These are phyloP conservation scores for Axinella damicornis DNA, from an alignment of 37 sponge, comb jelly and placozoan species.

Conservation along the genomic window DNA sequence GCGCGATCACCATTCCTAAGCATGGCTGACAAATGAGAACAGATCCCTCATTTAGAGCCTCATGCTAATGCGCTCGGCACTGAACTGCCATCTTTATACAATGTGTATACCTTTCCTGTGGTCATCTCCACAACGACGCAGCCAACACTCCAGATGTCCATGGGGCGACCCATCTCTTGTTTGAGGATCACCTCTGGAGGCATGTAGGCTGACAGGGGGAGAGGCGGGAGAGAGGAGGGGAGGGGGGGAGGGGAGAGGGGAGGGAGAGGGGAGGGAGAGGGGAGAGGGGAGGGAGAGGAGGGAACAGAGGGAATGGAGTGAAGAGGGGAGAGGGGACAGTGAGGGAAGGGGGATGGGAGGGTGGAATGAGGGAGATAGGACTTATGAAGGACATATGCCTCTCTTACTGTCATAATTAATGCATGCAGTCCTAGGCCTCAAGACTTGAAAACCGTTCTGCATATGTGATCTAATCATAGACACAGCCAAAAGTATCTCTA, in stretches of 20 bases:
- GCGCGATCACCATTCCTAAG: too few relatives aligned
- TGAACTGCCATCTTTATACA: background rate
- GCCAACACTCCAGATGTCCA: slow-evolving; percentile 91
- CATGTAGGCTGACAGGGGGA: slow-evolving; percentile 72
- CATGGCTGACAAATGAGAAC: too few relatives aligned
- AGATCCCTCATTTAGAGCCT: too few relatives aligned
- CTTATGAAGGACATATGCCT: too few relatives aligned
- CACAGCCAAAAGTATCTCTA: too few relatives aligned
- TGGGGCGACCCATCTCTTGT: slow-evolving; percentile 69
- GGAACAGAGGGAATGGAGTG: background rate
- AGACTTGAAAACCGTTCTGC: too few relatives aligned
- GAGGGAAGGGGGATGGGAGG: background rate
- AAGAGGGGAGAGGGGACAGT: background rate
- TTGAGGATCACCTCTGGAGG: slow-evolving; percentile 81
- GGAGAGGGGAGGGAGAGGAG: background rate
- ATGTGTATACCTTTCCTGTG: slow-evolving; percentile 83
- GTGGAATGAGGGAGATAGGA: too few relatives aligned
- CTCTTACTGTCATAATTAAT: too few relatives aligned
- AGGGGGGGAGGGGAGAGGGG: slow-evolving; percentile 7
- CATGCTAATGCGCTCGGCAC: too few relatives aligned
- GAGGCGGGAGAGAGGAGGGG: slow-evolving; percentile 12
- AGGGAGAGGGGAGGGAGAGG: background rate
- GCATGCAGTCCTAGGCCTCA: too few relatives aligned
- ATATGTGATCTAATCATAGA: too few relatives aligned
- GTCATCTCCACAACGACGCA: slow-evolving; percentile 92